Base-by-base conservation (phyloP, 1,140 invertebrate genomes). In the Bicyclus anynana region DNA sequence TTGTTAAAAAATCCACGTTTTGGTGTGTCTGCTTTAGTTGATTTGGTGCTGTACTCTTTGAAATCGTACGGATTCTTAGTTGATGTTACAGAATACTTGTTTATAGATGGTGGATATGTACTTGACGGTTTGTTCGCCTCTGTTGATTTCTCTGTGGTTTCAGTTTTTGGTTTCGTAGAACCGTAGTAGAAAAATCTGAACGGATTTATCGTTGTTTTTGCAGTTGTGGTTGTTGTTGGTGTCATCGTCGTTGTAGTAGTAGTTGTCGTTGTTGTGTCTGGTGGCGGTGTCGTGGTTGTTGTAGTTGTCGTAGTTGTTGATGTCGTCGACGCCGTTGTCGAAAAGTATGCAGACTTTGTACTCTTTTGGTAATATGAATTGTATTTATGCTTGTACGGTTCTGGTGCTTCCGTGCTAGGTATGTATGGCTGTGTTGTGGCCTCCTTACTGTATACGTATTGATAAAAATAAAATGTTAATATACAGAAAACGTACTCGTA, bases 1-100 rank as follows among this genome's bases (percentile, higher is more conserved):
- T 89, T 88, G 44, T 57, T 80, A 44, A 80, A 81, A 64, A 84
- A 89, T 2, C 85, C 84, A 26, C 69, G 59, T 69, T 79, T 87
- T 13, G 67, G 53, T 49, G 49, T 78, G 38, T 67, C 68, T 59
- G 74, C n/a, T 78, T 72, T 57, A 5, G 74, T 74, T 2, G 69
- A 54, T 64, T 78, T 81, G n/a, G 78, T 83, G 4, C 70, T 65
- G 59, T 87, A 91, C 54, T 90, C 85, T 68, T 90, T 81, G 64
- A 90, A 91, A 64, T 90, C 87, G 69, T 91, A 91, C 7, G 90
- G 90, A 51, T 84, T 90, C 68, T 77, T 89, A 10, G 89, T 90
- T 18, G 89, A 84, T 4, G 83, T 80, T 47, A 88, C 75, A 6
- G 84, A 89, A 62, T 85, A 89, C 67, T 80, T 80, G 61, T 84